These are phyloP conservation scores for Pogona vitticeps DNA, from an alignment of 2,113 vertebrate species.

Conservation along the genomic window DNA sequence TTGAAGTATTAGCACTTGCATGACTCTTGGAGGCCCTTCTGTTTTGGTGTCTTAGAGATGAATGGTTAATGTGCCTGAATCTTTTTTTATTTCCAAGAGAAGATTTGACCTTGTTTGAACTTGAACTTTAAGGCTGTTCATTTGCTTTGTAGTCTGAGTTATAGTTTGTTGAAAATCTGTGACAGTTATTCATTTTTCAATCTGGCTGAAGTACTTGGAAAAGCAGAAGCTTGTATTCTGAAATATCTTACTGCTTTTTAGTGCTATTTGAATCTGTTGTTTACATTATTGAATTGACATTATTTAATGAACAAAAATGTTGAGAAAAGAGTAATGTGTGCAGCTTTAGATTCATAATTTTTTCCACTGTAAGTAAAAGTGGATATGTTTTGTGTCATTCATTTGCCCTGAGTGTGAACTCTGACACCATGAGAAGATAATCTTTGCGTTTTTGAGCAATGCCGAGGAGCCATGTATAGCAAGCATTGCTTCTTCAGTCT, in stretches of 20 bases:
- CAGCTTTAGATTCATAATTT: too few species aligned
- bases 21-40: background rate
- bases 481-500: too few species aligned
- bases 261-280: background rate
- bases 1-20: background rate
- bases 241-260: background rate
- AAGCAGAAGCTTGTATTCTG: background rate
- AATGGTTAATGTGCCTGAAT: slow-evolving; percentile 22
- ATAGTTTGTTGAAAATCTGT: background rate
- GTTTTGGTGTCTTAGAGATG: background rate
- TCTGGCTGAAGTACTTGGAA: background rate
- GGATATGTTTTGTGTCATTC: too few species aligned
- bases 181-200: background rate
- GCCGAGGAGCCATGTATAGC: too few species aligned
- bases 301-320: slow-evolving; percentile 4
- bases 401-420: too few species aligned
- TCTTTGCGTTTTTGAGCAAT: too few species aligned
- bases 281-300: background rate
- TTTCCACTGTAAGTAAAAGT: too few species aligned
- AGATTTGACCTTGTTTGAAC: background rate
- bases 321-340: too few species aligned
- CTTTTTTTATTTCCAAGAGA: background rate
- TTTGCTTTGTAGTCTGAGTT: background rate
- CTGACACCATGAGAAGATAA: too few species aligned
- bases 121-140: background rate